Evolutionary conservation across 2,113 vertebrate species (phyloP).

Genomic region (Panthera leo): DNA sequence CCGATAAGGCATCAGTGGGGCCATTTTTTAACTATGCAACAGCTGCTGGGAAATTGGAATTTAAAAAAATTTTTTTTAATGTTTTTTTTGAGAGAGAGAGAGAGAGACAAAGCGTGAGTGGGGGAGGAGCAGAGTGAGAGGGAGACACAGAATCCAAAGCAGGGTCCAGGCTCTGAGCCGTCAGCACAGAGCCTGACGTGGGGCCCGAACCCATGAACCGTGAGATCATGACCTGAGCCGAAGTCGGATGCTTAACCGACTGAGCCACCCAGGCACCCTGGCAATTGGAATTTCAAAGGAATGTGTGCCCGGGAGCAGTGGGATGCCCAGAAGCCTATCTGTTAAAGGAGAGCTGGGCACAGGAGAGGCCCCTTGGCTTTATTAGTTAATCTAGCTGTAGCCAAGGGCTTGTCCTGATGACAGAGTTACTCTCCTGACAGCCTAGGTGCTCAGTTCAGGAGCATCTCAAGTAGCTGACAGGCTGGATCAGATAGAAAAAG

Average conservation of each 20-base stretch:
- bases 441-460: not conserved
- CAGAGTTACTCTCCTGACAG: not conserved
- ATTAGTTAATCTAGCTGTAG: not conserved
- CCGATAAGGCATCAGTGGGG: not conserved
- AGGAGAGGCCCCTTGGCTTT: not conserved
- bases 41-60: not conserved
- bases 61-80: no score
- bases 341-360: accelerated
- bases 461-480: not conserved
- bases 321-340: not conserved
- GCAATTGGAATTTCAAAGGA: not conserved
- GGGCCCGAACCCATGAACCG: no score
- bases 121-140: no score
- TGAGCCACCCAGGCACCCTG: no score
- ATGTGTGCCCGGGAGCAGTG: not conserved
- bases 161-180: no score
- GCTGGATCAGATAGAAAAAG: not conserved
- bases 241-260: no score
- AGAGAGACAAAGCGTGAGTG: no score
- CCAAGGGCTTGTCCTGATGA: not conserved
- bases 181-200: no score
- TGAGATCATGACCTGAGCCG: no score
- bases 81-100: no score
- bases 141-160: no score
- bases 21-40: not conserved